Conservation (phyloP, 2,888 invertebrate species). For the Frankliniella fusca region DNA sequence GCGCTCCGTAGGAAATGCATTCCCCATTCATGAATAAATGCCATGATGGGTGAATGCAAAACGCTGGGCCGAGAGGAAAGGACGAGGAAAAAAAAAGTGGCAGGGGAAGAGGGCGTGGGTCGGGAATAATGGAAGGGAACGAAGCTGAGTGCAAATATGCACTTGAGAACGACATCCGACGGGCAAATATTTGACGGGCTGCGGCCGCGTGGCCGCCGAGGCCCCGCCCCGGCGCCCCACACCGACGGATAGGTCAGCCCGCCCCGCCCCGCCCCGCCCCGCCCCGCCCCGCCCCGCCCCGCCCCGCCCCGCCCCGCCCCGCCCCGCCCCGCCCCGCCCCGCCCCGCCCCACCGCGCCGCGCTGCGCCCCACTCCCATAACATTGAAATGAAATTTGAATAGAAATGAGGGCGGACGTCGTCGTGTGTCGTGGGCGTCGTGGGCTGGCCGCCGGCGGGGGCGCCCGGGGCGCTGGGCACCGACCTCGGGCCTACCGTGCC, state of each 20-base stretch:
- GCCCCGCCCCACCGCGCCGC: no score
- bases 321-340: no score
- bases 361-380: background rate
- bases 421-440: no score
- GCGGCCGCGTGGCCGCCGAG: background rate
- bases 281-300: background rate
- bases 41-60: background rate
- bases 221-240: no score
- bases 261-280: no score
- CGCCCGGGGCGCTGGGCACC: no score
- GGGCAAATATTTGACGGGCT: background rate
- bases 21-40: background rate
- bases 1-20: background rate
- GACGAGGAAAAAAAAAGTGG: background rate
- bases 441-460: no score
- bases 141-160: constrained; percentile 11
- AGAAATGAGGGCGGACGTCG: background rate
- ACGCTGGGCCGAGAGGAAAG: no score
- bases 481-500: no score
- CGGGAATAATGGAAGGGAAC: background rate
- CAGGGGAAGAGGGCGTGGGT: background rate
- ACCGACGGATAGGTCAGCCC: no score
- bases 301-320: background rate
- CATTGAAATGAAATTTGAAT: constrained; percentile 6
- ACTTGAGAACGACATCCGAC: constrained; percentile 13